Percentiles rank a stretch among this genome's conserved stretches.
phyloP scores from a whole-genome alignment of 1,140 invertebrate genomes.

The Zaprionus davidi region DNA sequence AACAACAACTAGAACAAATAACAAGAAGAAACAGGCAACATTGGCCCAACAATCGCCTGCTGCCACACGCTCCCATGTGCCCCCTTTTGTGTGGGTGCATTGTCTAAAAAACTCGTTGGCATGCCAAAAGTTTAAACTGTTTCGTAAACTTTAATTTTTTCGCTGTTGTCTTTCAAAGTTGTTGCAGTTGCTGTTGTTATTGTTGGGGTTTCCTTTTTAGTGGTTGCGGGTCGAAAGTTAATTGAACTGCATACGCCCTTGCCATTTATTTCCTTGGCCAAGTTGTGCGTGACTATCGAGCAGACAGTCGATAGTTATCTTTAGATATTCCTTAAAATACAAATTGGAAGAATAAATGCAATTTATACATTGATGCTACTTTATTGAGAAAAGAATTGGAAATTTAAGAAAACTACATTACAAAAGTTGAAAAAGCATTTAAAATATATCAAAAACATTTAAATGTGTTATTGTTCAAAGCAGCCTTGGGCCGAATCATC shows the following conservation, averaged over 20 bases:
- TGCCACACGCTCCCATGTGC: not conserved
- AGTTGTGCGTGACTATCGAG: slow-evolving; percentile 10
- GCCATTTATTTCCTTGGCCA: slow-evolving; percentile 36
- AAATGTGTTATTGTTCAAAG: too few relatives aligned
- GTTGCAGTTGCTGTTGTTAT: not conserved
- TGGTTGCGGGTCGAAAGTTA: slow-evolving; percentile 56
- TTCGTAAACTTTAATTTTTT: slow-evolving; percentile 52
- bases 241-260: slow-evolving; percentile 61
- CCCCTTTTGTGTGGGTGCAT: slow-evolving; percentile 29
- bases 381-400: too few relatives aligned
- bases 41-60: not conserved
- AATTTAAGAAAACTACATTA: too few relatives aligned
- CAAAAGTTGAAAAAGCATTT: too few relatives aligned
- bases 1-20: not conserved
- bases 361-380: too few relatives aligned
- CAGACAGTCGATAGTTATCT: not conserved
- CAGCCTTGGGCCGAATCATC: too few relatives aligned
- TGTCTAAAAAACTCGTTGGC: slow-evolving; percentile 49
- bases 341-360: too few relatives aligned
- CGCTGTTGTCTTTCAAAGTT: slow-evolving; percentile 27
- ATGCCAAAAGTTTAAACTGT: slow-evolving; percentile 69
- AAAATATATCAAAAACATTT: too few relatives aligned
- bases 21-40: not conserved
- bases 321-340: too few relatives aligned
- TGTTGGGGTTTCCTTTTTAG: slow-evolving; percentile 22